phyloP scores from a whole-genome alignment of 2,888 invertebrate species.

The Cosmia pyralina region DNA sequence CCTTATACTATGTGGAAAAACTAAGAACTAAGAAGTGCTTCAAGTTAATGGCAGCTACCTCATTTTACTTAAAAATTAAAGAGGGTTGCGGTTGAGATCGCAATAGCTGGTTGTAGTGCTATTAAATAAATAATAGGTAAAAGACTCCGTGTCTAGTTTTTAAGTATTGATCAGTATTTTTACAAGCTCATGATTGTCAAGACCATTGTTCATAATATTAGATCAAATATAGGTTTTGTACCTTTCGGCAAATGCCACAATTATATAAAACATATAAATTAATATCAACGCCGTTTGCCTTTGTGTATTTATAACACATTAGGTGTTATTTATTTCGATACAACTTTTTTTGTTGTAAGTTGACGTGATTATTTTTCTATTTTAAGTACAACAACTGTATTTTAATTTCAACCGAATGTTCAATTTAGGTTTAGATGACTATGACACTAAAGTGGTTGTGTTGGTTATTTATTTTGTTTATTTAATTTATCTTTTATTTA shows the following conservation, averaged over 20 bases:
- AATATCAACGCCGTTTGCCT: constrained; percentile 54
- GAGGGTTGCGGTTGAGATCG: neutral
- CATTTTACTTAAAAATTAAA: neutral
- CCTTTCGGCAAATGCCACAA: constrained; percentile 27
- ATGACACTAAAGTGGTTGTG: constrained; percentile 86
- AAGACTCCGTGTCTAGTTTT: constrained; percentile 37
- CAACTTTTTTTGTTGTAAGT: constrained; percentile 56
- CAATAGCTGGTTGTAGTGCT: constrained; percentile 11
- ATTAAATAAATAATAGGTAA: constrained; percentile 1
- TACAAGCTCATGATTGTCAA: constrained; percentile 65
- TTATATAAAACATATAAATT: constrained; percentile 36
- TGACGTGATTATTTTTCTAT: constrained; percentile 72
- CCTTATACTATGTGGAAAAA: neutral
- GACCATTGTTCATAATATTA: constrained; percentile 44
- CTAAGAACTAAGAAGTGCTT: neutral
- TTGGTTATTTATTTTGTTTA: constrained; percentile 89
- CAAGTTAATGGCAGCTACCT: constrained; percentile 3
- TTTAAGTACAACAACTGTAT: constrained; percentile 78
- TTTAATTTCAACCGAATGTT: constrained; percentile 75
- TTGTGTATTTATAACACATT: constrained; percentile 56
- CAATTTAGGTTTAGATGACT: constrained; percentile 78
- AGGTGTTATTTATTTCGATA: constrained; percentile 41
- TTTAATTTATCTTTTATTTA: constrained; percentile 88
- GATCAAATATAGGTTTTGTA: constrained; percentile 38
- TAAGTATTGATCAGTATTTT: constrained; percentile 62